These are phyloP conservation scores for Agapornis canus DNA, from an alignment of 2,797 vertebrate genomes.

Conservation along the genomic window DNA sequence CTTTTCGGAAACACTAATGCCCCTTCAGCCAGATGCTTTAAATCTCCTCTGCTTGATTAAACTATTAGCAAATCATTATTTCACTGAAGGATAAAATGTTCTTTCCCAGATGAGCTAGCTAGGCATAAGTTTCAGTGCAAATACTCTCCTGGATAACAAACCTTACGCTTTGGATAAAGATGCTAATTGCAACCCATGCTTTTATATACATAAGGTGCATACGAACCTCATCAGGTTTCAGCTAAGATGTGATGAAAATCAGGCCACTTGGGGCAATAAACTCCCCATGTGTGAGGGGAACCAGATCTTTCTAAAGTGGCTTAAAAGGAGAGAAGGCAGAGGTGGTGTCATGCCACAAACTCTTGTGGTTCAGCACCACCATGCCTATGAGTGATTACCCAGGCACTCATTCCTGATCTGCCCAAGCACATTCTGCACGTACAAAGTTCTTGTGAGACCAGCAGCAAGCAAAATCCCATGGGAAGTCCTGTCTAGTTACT, in stretches of 20 bases:
- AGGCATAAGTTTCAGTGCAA: neutral
- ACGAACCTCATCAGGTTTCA: neutral
- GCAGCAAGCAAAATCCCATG: conserved; percentile 44
- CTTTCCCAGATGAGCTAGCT: conserved; percentile 2
- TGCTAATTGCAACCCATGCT: neutral
- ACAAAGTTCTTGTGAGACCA: conserved; percentile 19
- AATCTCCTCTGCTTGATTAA: conserved; percentile 43
- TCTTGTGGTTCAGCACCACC: neutral
- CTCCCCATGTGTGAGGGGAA: accelerated
- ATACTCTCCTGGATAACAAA: neutral
- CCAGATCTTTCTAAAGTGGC: neutral
- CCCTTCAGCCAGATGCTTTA: conserved; percentile 29
- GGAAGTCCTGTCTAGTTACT: conserved; percentile 45
- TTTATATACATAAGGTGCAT: neutral
- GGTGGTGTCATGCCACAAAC: accelerated
- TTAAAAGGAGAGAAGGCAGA: neutral
- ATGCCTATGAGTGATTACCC: neutral
- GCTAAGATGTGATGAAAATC: neutral
- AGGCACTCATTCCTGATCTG: neutral
- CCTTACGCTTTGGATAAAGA: neutral
- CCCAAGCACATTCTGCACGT: conserved; percentile 41
- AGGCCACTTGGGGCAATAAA: neutral
- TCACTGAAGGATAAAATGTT: conserved; percentile 5
- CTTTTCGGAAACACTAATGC: neutral
- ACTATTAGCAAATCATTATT: conserved; percentile 53